phyloP scores from a whole-genome alignment of 2,113 vertebrate genomes.

The Phalacrocorax pelagicus region DNA sequence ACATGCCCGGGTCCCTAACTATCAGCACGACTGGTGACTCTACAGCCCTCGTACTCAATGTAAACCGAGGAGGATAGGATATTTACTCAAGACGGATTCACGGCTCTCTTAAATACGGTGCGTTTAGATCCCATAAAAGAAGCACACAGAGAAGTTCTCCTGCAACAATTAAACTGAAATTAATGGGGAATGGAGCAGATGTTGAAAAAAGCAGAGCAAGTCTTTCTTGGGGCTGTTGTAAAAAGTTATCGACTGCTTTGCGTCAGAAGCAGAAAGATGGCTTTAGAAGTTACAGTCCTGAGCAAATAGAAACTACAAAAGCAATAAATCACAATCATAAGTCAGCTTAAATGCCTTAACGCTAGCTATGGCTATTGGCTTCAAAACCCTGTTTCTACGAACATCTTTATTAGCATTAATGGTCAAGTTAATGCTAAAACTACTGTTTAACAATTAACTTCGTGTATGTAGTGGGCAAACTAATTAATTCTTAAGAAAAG shows the following conservation, averaged over 20 bases:
- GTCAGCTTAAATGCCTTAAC: constrained; percentile 72
- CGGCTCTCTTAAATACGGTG: not conserved
- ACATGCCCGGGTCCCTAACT: not conserved
- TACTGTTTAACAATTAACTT: constrained; percentile 76
- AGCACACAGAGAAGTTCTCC: not conserved
- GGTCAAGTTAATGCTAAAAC: constrained; percentile 72
- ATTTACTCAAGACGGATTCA: not conserved
- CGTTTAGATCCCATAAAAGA: not conserved
- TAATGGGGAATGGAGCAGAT: constrained; percentile 54
- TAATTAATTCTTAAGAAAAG: constrained; percentile 61
- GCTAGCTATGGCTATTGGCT: constrained; percentile 52
- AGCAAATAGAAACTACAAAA: constrained; percentile 67
- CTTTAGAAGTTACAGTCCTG: constrained; percentile 67
- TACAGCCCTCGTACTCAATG: not conserved
- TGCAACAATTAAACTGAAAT: constrained; percentile 54
- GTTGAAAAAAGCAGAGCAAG: constrained; percentile 29
- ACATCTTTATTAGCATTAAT: constrained; percentile 63
- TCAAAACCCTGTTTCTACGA: constrained; percentile 51
- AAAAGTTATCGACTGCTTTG: constrained; percentile 61
- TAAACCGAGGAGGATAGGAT: not conserved
- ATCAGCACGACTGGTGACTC: not conserved
- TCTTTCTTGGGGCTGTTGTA: constrained; percentile 32
- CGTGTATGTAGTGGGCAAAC: not conserved
- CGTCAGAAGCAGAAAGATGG: constrained; percentile 63
- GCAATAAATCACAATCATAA: constrained; percentile 85